These are phyloP conservation scores for Phylloscopus trochilus DNA, from an alignment of 2,113 vertebrate genomes.

Conservation along the genomic window DNA sequence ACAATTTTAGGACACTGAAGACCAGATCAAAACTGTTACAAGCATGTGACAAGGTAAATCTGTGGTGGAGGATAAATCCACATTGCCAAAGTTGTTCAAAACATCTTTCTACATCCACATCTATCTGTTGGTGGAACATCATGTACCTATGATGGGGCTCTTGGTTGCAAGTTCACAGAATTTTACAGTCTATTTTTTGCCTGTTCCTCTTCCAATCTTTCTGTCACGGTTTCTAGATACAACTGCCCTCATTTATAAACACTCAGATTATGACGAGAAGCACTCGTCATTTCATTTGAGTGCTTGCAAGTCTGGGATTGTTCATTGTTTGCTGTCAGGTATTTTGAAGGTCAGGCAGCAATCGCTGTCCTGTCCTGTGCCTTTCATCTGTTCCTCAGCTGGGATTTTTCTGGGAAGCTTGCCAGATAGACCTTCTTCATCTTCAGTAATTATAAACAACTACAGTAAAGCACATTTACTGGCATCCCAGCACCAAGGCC, in stretches of 20 bases:
- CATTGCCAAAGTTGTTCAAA: not conserved
- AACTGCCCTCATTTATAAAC: not conserved
- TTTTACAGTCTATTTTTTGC: not conserved
- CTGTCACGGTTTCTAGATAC: not conserved
- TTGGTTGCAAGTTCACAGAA: not conserved
- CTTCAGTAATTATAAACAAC: not conserved
- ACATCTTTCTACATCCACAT: not conserved
- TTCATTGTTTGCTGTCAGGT: not conserved
- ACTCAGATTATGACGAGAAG: not conserved
- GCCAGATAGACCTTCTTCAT: not conserved
- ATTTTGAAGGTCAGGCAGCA: not conserved
- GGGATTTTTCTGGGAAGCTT: not conserved
- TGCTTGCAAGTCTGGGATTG: not conserved
- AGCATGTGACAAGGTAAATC: not conserved
- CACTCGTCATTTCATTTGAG: not conserved
- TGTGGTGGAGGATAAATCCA: not conserved
- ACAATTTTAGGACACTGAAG: not conserved
- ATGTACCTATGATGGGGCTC: accelerated
- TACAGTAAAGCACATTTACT: not conserved
- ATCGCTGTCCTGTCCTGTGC: not conserved
- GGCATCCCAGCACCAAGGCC: not conserved
- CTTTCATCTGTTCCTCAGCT: not conserved
- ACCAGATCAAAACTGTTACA: not conserved
- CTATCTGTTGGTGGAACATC: not conserved
- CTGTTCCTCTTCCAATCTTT: not conserved